Base-by-base conservation (phyloP, 1,140 invertebrate genomes). In the Leptonema lineaticorne region DNA sequence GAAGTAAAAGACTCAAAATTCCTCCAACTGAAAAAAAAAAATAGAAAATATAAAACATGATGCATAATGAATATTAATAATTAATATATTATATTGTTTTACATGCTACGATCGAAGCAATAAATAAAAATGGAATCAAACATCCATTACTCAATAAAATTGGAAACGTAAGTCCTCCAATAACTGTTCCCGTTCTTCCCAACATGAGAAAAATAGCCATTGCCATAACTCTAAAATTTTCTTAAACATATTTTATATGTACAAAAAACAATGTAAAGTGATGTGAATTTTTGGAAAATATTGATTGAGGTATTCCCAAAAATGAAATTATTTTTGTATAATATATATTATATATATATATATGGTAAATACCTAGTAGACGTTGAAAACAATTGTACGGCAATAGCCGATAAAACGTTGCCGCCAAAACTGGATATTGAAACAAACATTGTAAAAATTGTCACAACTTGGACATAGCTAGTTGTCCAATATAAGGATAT, bases 361-460 rank as follows among this genome's bases (percentile, higher is more conserved):
- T n/a, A 56, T 7, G 6, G 26, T 5, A 22, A 56, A 24, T 59
- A 85, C 85, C 85, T 81, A 29, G 85, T 75, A 20, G 80, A 75
- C 0, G 85, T 87, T 30, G 85, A 85, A 69, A 87, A 87, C 14
- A 85, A 73, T 8, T 87, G 82, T 1, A 88, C 85, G 0, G 80
- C 79, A 48, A 85, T 81, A 33, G 82, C 82, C 3, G 86, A 78
- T 1, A 87, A 72, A 0, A 84, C 77, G 14, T 83, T 84, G 1
- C 78, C 77, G 66, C 76, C 77, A 2, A 85, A 78, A 7, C 81
- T 80, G 68, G 84, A 84, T 53, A 86, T 67, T 0, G 85, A 83
- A 5, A 86, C 72, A 9, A 82, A 84, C n/a, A 83, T 74, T 29
- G 82, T 81, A 27, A 85, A 82, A 14, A 83, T 69, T 0, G 75